Conservation (phyloP, 2,113 vertebrate species). For the Cheirogaleus medius region DNA sequence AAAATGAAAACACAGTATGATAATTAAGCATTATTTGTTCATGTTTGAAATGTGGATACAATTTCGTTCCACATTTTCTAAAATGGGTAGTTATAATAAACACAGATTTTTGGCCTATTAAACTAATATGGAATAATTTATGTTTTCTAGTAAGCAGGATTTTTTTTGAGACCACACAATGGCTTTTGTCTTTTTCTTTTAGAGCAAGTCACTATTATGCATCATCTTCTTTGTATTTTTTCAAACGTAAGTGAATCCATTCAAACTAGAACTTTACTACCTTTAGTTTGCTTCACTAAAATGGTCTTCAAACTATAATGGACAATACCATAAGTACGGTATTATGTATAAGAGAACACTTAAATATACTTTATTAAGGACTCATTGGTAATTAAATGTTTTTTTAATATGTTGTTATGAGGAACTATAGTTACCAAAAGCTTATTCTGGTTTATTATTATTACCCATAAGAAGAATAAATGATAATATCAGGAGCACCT, state of each 20-base stretch:
- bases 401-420: neutral
- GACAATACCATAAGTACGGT: neutral
- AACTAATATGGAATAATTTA: slow-evolving; percentile 48
- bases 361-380: neutral
- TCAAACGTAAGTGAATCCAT: slow-evolving; percentile 20
- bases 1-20: neutral
- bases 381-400: neutral
- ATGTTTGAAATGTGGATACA: neutral
- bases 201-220: slow-evolving; percentile 20
- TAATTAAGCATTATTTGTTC: slow-evolving; percentile 32
- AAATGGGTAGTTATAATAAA: neutral
- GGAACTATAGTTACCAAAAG: neutral
- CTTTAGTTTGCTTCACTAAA: neutral
- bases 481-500: neutral
- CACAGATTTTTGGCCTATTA: slow-evolving; percentile 25
- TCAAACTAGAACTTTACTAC: neutral
- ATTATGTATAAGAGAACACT: neutral
- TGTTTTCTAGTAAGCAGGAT: slow-evolving; percentile 41
- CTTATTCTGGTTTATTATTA: neutral
- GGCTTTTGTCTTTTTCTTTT: slow-evolving; percentile 15
- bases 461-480: neutral
- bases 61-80: neutral
- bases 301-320: neutral
- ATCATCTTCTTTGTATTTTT: neutral
- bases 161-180: slow-evolving; percentile 22